Percentiles rank a stretch among this genome's conserved stretches.
Conservation (phyloP, 2,797 vertebrate species). For the Pipistrellus kuhlii region DNA sequence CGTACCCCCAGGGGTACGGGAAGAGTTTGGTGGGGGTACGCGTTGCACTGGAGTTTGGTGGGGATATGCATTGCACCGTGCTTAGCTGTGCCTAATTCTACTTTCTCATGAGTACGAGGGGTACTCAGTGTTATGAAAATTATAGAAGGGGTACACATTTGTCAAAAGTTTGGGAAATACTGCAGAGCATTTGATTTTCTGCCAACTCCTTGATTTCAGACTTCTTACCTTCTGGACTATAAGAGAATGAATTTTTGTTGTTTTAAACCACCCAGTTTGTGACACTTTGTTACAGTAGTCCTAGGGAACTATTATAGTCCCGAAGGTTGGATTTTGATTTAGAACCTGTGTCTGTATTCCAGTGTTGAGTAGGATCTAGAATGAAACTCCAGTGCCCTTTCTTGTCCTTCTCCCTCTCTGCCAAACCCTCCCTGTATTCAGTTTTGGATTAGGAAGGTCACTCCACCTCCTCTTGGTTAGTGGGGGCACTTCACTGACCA, state of each 20-base stretch:
- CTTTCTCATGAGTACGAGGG: too few relatives aligned
- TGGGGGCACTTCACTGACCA: too few relatives aligned
- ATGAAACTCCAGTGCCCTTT: not conserved
- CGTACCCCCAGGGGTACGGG: too few relatives aligned
- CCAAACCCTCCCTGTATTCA: not conserved
- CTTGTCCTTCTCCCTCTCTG: not conserved
- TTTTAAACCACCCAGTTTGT: not conserved
- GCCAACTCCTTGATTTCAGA: not conserved
- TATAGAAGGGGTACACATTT: too few relatives aligned
- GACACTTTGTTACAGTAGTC: not conserved
- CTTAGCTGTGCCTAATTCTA: too few relatives aligned
- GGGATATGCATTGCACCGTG: too few relatives aligned
- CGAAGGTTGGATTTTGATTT: not conserved
- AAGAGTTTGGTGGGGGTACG: too few relatives aligned
- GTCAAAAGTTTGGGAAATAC: too few relatives aligned
- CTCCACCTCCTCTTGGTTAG: not conserved
- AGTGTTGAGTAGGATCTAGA: constrained; percentile 52
- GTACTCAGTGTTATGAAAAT: too few relatives aligned
- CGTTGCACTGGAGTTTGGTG: too few relatives aligned
- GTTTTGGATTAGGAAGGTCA: not conserved
- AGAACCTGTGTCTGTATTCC: not conserved
- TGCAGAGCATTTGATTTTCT: not conserved
- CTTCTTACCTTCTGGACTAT: not conserved
- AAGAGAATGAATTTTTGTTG: not conserved
- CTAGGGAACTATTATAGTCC: not conserved